Evolutionary conservation across 2,113 vertebrate genomes (phyloP), one percentile per base, ranked within the genome.

Genomic region (Brevimyrus niger): DNA sequence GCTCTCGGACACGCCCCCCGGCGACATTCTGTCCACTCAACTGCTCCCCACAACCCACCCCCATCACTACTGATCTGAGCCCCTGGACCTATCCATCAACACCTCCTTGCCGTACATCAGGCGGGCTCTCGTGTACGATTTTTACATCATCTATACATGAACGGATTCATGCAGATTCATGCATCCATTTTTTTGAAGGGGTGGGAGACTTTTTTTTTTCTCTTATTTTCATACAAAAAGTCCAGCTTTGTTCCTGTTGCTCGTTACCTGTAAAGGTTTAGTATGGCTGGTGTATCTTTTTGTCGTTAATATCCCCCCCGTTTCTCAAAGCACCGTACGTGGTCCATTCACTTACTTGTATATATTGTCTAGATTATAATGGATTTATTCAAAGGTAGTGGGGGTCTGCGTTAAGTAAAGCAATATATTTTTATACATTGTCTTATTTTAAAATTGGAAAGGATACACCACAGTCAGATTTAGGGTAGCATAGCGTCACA

Each of bases 401-500:
- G 91, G 88, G 42, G 86, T 90, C 92, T 85, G 91, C 92, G 90
- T 93, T 90, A 89, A 92, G 91, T 89, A 91, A 92, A 94, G 92
- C 85, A 87, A 91, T 92, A 90, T 94, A 93, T 95, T 94, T 94
- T 94, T 94, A 92, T 94, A 93, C 89, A 82, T 92, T 89, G 73
- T 94, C 93, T 91, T 91, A 90, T 89, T 87, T 91, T 92, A 90
- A 27, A 65, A 90, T 11, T 46, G 15, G 11, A 89, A 87, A 31
- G 80, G 87, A 84, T 86, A 50, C 87, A 38, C 35, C 11, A 73
- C 90, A 86, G 89, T 83, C 10, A 87, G 48, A 50, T 89, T 80
- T 89, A 50, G 27, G 31, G 87, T 65, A 44, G 89, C 88, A 50
- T 89, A 89, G 80, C 50, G 55, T 47, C 53, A 47, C n/a, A 31